Percentiles rank a stretch among this genome's conserved stretches.
These are phyloP conservation scores for Tyrannus savana DNA, from an alignment of 2,113 vertebrate genomes.

Conservation along the genomic window DNA sequence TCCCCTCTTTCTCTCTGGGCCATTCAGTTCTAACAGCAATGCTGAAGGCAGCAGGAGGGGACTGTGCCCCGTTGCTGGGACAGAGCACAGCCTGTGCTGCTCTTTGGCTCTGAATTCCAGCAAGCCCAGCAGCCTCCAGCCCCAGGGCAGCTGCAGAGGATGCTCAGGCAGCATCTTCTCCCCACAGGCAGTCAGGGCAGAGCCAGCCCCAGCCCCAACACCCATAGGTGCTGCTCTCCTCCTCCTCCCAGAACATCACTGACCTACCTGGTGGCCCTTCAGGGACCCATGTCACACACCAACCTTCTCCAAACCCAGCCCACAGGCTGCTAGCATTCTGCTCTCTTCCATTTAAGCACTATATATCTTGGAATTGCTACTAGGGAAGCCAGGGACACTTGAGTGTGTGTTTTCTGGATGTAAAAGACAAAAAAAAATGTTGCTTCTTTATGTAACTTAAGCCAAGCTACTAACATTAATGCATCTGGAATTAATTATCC, in stretches of 20 bases:
- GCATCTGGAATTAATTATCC: constrained; percentile 60
- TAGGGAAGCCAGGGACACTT: not conserved
- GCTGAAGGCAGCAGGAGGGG: not conserved
- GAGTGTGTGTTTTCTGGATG: not conserved
- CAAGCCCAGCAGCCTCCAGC: rapidly evolving
- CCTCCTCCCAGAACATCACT: not conserved
- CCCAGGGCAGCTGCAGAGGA: not conserved
- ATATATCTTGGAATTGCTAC: not conserved
- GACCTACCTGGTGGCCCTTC: not conserved
- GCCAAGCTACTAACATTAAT: constrained; percentile 22
- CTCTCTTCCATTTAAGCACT: not conserved
- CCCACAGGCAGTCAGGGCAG: not conserved
- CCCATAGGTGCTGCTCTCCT: not conserved
- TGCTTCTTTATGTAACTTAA: not conserved
- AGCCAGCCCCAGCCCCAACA: not conserved
- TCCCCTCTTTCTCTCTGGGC: not conserved
- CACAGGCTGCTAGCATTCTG: not conserved
- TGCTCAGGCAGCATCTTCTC: not conserved
- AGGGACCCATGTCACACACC: rapidly evolving
- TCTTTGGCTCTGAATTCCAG: not conserved
- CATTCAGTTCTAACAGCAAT: rapidly evolving
- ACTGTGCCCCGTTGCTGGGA: not conserved
- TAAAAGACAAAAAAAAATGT: not conserved
- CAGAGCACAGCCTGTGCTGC: not conserved
- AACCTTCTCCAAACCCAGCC: not conserved